A percentile compares a stretch with the other conserved stretches of the same genome.
These are phyloP conservation scores for Thamnophis elegans DNA, from an alignment of 2,797 vertebrate genomes.

Conservation along the genomic window DNA sequence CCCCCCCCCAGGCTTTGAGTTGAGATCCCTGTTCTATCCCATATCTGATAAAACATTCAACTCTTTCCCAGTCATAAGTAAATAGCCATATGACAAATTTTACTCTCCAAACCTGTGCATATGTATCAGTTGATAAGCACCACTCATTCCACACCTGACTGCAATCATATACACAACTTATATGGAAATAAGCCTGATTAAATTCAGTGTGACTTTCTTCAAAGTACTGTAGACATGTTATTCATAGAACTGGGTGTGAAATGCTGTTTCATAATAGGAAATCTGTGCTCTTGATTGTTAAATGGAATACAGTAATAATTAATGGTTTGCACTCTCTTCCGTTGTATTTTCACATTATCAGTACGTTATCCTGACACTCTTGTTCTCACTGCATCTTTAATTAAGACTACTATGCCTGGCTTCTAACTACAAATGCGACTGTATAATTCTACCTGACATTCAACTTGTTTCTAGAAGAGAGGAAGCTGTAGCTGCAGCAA, in stretches of 20 bases:
- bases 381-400: constrained; percentile 10
- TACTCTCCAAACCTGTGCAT: not conserved
- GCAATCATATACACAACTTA: not conserved
- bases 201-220: not conserved
- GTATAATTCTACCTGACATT: not conserved
- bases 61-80: not conserved
- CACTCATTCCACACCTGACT: not conserved
- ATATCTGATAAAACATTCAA: not conserved
- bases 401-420: not conserved
- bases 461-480: not conserved
- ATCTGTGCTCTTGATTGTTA: not conserved
- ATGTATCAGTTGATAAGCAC: not conserved
- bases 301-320: not conserved
- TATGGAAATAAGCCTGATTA: not conserved
- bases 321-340: not conserved
- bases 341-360: not conserved
- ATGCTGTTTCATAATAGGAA: not conserved
- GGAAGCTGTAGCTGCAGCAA: not conserved
- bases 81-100: not conserved
- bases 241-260: not conserved
- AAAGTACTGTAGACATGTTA: not conserved
- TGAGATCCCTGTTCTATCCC: too few species aligned
- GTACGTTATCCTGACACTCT: not conserved
- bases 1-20: too few species aligned
- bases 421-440: not conserved